These are phyloP conservation scores for Herpetotheres cachinnans DNA, from an alignment of 2,113 vertebrate genomes.

Conservation along the genomic window DNA sequence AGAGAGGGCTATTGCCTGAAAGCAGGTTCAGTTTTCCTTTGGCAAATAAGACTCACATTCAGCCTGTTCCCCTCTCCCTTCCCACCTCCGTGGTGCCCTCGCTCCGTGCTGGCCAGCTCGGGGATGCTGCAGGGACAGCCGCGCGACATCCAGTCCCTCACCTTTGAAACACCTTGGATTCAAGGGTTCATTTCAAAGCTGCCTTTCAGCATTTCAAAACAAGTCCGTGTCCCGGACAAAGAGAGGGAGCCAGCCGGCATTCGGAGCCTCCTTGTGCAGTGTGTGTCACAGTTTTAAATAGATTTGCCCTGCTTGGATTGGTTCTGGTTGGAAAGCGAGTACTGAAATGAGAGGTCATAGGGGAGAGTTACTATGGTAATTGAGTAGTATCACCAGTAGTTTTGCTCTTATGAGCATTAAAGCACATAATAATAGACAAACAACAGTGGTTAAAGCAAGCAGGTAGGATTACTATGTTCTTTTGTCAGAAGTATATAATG, in stretches of 20 bases:
- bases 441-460: constrained; percentile 93
- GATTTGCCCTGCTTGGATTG: constrained; percentile 78
- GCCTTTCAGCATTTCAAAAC: constrained; percentile 69
- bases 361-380: constrained; percentile 98
- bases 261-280: constrained; percentile 59
- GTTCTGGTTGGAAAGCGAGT: constrained; percentile 73
- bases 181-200: constrained; percentile 67
- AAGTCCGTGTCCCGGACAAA: constrained; percentile 64
- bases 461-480: constrained; percentile 95
- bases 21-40: not conserved
- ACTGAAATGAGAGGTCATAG: constrained; percentile 78
- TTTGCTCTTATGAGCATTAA: constrained; percentile 89
- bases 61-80: not conserved
- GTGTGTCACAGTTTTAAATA: constrained; percentile 76
- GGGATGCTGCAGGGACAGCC: constrained; percentile 38
- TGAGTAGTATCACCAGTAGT: constrained; percentile 90
- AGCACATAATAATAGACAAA: constrained; percentile 90
- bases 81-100: not conserved
- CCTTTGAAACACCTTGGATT: constrained; percentile 73
- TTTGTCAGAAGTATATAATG: constrained; percentile 97
- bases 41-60: not conserved
- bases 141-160: constrained; percentile 64
- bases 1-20: not conserved
- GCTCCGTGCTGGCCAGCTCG: not conserved
- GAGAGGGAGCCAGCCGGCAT: constrained; percentile 49